A percentile compares a stretch with the other conserved stretches of the same genome.
Evolutionary conservation across 2,888 invertebrate genomes (phyloP).

Genomic region (Leptinotarsa rubiginosa): DNA sequence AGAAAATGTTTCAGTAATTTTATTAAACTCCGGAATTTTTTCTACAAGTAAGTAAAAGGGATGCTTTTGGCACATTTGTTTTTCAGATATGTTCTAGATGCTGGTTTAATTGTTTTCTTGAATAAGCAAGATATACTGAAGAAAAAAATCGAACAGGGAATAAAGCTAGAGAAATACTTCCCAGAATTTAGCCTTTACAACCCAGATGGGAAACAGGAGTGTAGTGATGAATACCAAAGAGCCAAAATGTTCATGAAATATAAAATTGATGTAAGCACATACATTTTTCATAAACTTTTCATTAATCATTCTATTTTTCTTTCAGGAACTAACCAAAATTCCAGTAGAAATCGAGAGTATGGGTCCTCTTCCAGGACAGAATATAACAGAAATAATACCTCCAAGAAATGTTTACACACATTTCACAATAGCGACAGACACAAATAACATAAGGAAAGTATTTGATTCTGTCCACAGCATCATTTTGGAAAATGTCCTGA

Average conservation of each 20-base stretch:
- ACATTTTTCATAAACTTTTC: neutral
- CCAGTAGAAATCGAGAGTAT: conserved; percentile 64
- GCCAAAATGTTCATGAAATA: conserved; percentile 77
- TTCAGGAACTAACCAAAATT: conserved; percentile 70
- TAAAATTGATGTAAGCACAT: conserved; percentile 72
- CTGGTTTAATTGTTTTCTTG: conserved; percentile 83
- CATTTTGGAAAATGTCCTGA: conserved; percentile 9
- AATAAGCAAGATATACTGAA: conserved; percentile 85
- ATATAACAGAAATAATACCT: conserved; percentile 64
- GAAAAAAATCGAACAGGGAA: conserved; percentile 77
- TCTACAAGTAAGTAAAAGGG: too few relatives aligned
- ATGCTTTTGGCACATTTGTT: neutral
- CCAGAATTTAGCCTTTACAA: conserved; percentile 73
- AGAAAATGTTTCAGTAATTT: too few relatives aligned
- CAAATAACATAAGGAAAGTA: conserved; percentile 78
- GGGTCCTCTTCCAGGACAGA: conserved; percentile 61
- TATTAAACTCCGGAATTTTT: too few relatives aligned
- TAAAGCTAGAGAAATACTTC: conserved; percentile 74
- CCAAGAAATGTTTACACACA: conserved; percentile 78
- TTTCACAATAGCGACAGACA: conserved; percentile 81
- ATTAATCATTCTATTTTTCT: neutral
- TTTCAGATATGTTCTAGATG: conserved; percentile 76
- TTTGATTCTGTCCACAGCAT: conserved; percentile 76
- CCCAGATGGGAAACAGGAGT: conserved; percentile 65
- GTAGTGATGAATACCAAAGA: conserved; percentile 74